Evolutionary conservation across 2,888 invertebrate genomes (phyloP), one percentile per base, ranked within the genome.

Genomic region (Thymelicus lineola): DNA sequence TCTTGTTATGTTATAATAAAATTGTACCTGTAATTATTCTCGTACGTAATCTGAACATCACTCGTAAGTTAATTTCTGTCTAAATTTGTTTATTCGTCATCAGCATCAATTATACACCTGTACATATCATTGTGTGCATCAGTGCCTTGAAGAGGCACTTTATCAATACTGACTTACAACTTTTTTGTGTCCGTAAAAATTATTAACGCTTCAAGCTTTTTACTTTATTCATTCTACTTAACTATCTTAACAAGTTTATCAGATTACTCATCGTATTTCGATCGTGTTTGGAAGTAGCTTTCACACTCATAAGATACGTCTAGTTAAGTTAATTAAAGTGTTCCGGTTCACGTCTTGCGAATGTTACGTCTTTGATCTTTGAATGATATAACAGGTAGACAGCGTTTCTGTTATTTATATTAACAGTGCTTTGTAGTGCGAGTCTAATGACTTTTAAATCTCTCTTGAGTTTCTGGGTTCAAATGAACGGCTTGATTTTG

Each of bases 321-420:
- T 58, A 12, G 50, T 36, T 60, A 66, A 12, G 50, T 36, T 60
- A 66, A 66, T 66, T 66, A 66, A 60, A 58, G 12, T 42, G 60
- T 60, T 66, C 66, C 42, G 17, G 50, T 60, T 59, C 12, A 10
- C 10, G 38, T 10, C 6, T 15, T 10, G 42, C 35, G 15, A 60
- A 60, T 66, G 42, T 58, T 66, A 66, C 46, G 48, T 20, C 28
- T 60, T 50, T 50, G 14, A 35, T 59, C 46, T 66, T 15, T 38
- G 7, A 9, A 20, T 66, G 58, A 66, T 17, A 20, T 59, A 36
- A 59, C 20, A 42, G 14, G 14, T 28, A 12, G 55, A 28, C 55
- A 28, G 20, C 28, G 28, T 28, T 55, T 55, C 10, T 55, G 10
- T 55, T 14, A 12, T 55, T 6, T 28, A 6, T n/a, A 12, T 55